Conservation (phyloP, 2,113 vertebrate species). For the Planiliza haematocheilus region DNA sequence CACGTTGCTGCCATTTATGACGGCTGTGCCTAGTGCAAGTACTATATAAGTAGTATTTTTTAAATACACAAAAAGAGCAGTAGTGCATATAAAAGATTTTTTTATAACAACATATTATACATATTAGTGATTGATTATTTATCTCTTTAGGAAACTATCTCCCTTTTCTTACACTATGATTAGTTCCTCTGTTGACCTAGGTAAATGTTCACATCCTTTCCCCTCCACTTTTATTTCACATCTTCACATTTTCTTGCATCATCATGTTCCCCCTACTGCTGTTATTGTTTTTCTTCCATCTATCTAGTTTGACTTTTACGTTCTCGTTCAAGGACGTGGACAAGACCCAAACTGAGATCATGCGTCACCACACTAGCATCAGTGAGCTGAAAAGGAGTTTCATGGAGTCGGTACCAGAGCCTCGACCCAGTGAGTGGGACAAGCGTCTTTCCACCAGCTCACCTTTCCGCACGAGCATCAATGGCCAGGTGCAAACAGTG, state of each 20-base stretch:
- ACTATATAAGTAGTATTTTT: no score
- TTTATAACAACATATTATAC: no score
- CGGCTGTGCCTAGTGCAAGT: background rate
- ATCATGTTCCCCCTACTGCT: background rate
- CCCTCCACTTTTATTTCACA: background rate
- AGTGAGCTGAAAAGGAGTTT: constrained; percentile 98
- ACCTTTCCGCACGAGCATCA: constrained; percentile 93
- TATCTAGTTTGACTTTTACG: background rate
- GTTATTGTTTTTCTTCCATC: background rate
- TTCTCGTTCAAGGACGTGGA: constrained; percentile 89
- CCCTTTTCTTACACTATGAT: background rate
- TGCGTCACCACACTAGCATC: constrained; percentile 97
- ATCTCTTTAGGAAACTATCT: background rate
- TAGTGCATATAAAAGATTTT: background rate
- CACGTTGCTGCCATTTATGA: background rate
- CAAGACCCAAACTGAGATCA: constrained; percentile 95
- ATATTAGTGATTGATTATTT: background rate
- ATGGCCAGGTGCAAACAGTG: constrained; percentile 91
- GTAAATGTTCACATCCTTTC: background rate
- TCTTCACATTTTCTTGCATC: background rate
- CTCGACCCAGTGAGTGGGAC: constrained; percentile 96
- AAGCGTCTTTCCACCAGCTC: constrained; percentile 95
- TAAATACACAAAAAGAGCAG: background rate
- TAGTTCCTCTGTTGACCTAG: no score
- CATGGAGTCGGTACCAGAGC: constrained; percentile 95